Conservation (phyloP, 2,113 vertebrate species). For the Ginglymostoma cirratum region DNA sequence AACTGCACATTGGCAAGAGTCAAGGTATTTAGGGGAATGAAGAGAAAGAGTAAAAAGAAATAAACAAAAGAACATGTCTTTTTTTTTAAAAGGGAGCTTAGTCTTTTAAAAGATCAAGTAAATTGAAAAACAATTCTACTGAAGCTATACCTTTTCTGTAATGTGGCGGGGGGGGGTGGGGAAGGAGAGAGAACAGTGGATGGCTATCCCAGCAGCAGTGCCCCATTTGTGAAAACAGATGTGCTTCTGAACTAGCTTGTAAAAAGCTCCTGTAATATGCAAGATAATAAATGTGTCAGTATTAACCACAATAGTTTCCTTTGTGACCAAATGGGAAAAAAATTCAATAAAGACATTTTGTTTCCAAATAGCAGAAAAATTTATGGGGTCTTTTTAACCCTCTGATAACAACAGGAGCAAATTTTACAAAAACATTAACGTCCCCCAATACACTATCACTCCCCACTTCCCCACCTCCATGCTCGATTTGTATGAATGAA, state of each 20-base stretch:
- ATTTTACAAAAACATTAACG: background rate
- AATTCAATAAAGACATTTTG: conserved; percentile 21
- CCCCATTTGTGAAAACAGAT: conserved; percentile 28
- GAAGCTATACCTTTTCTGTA: background rate
- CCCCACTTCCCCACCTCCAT: background rate
- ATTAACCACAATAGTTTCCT: conserved; percentile 16
- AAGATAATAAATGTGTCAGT: conserved; percentile 25
- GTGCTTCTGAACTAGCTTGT: conserved; percentile 20
- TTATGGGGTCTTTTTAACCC: background rate
- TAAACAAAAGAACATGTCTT: background rate
- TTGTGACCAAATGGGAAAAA: conserved; percentile 24
- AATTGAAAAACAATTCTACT: background rate
- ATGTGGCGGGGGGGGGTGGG: background rate
- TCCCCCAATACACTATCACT: background rate
- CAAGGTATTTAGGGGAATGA: background rate
- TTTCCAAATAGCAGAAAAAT: background rate
- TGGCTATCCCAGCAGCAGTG: background rate
- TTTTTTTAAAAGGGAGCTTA: background rate
- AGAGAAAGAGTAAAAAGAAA: background rate
- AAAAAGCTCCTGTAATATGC: conserved; percentile 12
- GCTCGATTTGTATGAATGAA: background rate
- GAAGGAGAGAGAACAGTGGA: background rate
- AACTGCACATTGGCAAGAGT: background rate
- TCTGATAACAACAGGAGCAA: background rate
- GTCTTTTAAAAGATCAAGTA: background rate